These are phyloP conservation scores for Melanotaenia nigrans DNA, from an alignment of 2,797 vertebrate genomes.

Conservation along the genomic window DNA sequence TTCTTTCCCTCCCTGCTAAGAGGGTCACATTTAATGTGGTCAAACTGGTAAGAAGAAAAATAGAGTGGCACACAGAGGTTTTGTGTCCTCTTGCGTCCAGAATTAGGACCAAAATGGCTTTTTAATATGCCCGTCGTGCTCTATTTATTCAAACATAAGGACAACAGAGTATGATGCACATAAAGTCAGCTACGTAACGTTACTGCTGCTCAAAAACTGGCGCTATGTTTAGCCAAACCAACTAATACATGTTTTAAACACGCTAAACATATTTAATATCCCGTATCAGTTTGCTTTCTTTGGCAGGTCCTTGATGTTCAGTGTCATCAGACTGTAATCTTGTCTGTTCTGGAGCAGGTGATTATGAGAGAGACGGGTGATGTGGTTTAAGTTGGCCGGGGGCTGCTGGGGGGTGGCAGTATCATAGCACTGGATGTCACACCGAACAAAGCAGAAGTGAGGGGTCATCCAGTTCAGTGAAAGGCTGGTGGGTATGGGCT, in stretches of 20 bases:
- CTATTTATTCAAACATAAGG: constrained; percentile 31
- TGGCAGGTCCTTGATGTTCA: constrained; percentile 51
- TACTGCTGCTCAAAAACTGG: constrained; percentile 9
- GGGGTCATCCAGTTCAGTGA: constrained; percentile 48
- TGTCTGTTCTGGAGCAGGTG: constrained; percentile 62
- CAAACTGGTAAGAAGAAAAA: constrained; percentile 32
- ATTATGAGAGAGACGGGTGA: constrained; percentile 50
- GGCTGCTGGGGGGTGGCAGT: constrained; percentile 18
- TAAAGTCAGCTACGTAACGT: constrained; percentile 12
- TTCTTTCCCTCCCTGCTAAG: neutral
- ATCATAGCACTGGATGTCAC: constrained; percentile 18
- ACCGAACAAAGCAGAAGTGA: constrained; percentile 14
- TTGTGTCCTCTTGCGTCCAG: constrained; percentile 30
- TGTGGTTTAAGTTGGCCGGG: constrained; percentile 30
- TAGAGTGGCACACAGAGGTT: constrained; percentile 24
- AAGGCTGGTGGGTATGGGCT: neutral
- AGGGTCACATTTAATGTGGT: constrained; percentile 20
- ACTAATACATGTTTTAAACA: constrained; percentile 45
- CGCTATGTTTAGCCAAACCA: constrained; percentile 49
- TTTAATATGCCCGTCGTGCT: constrained; percentile 31
- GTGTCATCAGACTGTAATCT: constrained; percentile 67
- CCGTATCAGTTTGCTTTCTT: constrained; percentile 34
- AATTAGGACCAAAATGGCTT: constrained; percentile 29
- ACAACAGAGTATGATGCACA: constrained; percentile 31
- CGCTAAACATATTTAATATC: constrained; percentile 47